Percentiles rank a stretch among this genome's conserved stretches.
Evolutionary conservation across 2,888 invertebrate species (phyloP).

Genomic region (Neocrepidodera transversa): DNA sequence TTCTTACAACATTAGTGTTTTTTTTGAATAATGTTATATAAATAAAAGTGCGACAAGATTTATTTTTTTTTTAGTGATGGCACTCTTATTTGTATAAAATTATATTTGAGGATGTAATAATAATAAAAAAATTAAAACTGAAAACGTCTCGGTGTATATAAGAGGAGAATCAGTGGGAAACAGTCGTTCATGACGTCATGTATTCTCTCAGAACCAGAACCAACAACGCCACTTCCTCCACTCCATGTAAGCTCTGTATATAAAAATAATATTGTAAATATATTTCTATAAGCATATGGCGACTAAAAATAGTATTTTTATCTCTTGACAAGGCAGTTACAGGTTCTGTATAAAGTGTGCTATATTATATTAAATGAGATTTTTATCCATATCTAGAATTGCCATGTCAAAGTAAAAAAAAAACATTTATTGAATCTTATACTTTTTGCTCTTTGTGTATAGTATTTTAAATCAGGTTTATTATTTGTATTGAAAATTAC

Average conservation of each 20-base stretch:
- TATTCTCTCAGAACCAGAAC: too few relatives aligned
- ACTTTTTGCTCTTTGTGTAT: constrained; percentile 68
- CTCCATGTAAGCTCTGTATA: too few relatives aligned
- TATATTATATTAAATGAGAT: constrained; percentile 54
- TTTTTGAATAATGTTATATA: too few relatives aligned
- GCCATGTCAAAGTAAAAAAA: constrained; percentile 60
- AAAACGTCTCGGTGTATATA: constrained; percentile 56
- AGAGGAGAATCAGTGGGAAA: too few relatives aligned
- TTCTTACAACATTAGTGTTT: too few relatives aligned
- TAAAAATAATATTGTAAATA: constrained; percentile 53
- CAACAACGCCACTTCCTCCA: too few relatives aligned
- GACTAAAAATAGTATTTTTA: constrained; percentile 58
- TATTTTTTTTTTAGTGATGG: too few relatives aligned
- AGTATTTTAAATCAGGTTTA: constrained; percentile 83
- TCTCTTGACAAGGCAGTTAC: constrained; percentile 50
- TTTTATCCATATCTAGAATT: constrained; percentile 61
- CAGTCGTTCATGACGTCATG: too few relatives aligned
- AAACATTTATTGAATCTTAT: constrained; percentile 55
- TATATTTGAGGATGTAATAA: too few relatives aligned
- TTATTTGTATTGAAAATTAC: constrained; percentile 83
- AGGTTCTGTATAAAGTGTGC: constrained; percentile 55
- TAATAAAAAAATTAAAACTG: constrained; percentile 14
- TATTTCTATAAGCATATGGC: constrained; percentile 57
- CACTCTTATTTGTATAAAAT: too few relatives aligned
- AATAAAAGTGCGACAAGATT: too few relatives aligned